Evolutionary conservation across 2,113 vertebrate genomes (phyloP).

Genomic region (Brienomyrus longianalis): DNA sequence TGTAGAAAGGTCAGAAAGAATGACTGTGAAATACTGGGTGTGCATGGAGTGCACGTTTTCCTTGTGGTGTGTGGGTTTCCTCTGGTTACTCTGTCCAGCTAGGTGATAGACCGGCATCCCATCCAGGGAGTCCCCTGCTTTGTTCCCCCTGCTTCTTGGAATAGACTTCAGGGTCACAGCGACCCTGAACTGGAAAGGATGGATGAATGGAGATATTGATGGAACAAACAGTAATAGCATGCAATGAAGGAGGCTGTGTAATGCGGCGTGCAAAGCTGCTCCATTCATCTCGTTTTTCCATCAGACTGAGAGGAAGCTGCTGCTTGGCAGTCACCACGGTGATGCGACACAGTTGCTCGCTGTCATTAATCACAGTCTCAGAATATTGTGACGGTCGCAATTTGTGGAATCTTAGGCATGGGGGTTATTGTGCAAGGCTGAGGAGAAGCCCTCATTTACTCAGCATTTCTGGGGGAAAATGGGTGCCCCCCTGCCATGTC

Average conservation of each 20-base stretch:
- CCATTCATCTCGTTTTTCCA: neutral
- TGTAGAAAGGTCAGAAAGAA: neutral
- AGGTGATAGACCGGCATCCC: neutral
- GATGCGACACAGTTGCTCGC: neutral
- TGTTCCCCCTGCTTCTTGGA: neutral
- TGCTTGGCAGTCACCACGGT: neutral
- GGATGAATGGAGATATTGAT: neutral
- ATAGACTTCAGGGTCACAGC: neutral
- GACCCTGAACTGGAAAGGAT: neutral
- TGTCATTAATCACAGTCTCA: neutral
- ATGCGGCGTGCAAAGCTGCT: neutral
- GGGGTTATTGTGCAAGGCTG: neutral
- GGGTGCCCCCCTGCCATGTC: neutral
- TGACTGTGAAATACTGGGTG: neutral
- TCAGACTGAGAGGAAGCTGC: neutral
- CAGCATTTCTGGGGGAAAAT: neutral
- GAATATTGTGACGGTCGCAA: neutral
- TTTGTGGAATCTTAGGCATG: neutral
- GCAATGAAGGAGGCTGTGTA: neutral
- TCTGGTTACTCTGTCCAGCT: neutral
- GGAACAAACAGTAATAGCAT: neutral
- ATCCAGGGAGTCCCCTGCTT: neutral
- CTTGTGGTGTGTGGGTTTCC: neutral
- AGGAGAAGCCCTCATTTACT: neutral
- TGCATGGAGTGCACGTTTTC: neutral